phyloP scores from a whole-genome alignment of 2,797 vertebrate species.

The Pangasius djambal region DNA sequence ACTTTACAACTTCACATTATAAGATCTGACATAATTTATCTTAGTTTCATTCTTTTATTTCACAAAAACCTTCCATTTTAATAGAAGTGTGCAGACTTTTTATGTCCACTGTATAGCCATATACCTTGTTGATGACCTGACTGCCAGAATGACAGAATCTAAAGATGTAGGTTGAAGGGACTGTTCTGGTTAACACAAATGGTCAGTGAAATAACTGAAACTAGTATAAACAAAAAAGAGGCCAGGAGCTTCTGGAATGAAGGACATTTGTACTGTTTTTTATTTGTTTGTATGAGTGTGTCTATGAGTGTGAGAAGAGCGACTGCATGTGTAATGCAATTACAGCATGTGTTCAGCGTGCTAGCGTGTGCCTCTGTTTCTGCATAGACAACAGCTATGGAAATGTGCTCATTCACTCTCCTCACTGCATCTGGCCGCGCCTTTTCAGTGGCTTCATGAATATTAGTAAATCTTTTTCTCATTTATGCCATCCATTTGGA shows the following conservation, averaged over 20 bases:
- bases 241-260: slow-evolving; percentile 27
- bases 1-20: too few species aligned
- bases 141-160: not conserved
- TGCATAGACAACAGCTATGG: slow-evolving; percentile 56
- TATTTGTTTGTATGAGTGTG: slow-evolving; percentile 27
- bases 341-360: slow-evolving; percentile 39
- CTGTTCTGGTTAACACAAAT: slow-evolving; percentile 1
- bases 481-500: slow-evolving; percentile 54
- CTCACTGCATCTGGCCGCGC: slow-evolving; percentile 52
- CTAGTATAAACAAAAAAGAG: not conserved
- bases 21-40: too few species aligned
- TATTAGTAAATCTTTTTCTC: slow-evolving; percentile 57
- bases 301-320: slow-evolving; percentile 22
- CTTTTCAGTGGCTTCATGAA: slow-evolving; percentile 59
- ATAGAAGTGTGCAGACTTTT: too few species aligned
- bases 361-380: slow-evolving; percentile 38
- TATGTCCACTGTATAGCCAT: not conserved
- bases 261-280: slow-evolving; percentile 15
- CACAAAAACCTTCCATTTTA: too few species aligned
- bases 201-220: not conserved
- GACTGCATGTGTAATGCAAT: slow-evolving; percentile 43
- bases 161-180: not conserved
- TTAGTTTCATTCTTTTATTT: too few species aligned
- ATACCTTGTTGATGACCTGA: not conserved
- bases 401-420: slow-evolving; percentile 56